Percentiles rank a stretch among this genome's conserved stretches.
Evolutionary conservation across 2,113 vertebrate species (phyloP).

Genomic region (Chroicocephalus ridibundus): DNA sequence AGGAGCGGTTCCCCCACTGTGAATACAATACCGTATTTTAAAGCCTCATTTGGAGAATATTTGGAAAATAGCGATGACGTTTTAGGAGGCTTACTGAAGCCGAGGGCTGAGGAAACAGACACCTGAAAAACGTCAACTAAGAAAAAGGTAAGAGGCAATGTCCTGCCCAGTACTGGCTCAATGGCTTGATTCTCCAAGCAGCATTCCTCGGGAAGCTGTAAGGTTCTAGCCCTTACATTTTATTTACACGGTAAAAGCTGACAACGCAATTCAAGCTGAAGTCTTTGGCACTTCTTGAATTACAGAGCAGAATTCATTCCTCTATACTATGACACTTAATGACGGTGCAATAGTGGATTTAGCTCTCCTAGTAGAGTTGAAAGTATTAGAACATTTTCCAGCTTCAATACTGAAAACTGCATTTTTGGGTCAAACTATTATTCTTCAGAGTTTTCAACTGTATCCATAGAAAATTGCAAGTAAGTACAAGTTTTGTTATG

Average conservation of each 20-base stretch:
- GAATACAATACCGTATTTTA: background rate
- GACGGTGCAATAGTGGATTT: background rate
- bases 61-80: background rate
- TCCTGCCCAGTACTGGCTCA: background rate
- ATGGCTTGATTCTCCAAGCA: background rate
- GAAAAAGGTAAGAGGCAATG: background rate
- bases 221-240: background rate
- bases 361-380: background rate
- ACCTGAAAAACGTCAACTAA: background rate
- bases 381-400: background rate
- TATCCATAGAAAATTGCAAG: background rate
- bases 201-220: background rate
- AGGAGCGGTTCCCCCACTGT: background rate
- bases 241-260: background rate
- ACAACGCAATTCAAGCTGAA: background rate
- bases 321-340: background rate
- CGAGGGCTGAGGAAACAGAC: background rate
- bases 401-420: background rate
- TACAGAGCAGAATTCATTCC: background rate
- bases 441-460: background rate
- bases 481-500: background rate
- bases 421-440: background rate
- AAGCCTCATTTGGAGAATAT: background rate
- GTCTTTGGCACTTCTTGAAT: background rate
- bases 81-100: background rate